Base-by-base conservation (phyloP, 2,797 vertebrate species). In the Onychomys torridus region DNA sequence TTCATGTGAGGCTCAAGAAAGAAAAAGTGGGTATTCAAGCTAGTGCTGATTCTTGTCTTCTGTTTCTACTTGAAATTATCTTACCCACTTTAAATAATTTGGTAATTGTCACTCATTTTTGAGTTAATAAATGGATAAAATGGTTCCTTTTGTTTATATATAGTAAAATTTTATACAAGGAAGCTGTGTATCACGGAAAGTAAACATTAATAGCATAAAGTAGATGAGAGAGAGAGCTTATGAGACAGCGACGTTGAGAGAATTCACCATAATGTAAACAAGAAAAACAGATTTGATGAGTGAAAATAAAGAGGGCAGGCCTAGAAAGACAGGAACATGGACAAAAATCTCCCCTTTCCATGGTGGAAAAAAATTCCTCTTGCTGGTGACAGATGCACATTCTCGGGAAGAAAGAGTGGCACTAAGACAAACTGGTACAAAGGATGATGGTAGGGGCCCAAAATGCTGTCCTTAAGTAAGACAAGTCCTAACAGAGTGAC, bases 381-480 rank as follows among this genome's bases (percentile, higher is more conserved):
- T 29, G 1, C 9, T 59, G 21, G 9, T 43, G 16, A 82, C 27
- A 40, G 37, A 85, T 40, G 2, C 76, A 37, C 2, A 49, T 40
- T 14, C 25, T 76, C 29, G n/a, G 27, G 12, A 82, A 59, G 21
- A 23, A 25, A 25, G 2, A 76, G 3, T 82, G 16, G 0, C 5
- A 65, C 8, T 23, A 40, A 83, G 37, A 43, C 9, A 43, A 40
- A 29, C 65, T 65, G 37, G 14, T 23, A 85, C 29, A 69, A 85
- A 49, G 17, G 25, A 52, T 52, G 10, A 0, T 40, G n/a, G 2
- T 5, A n/a, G 1, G 11, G 77, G 19, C 7, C 1, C 16, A 57
- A 37, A 10, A 34, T 34, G 43, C n/a, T 46, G 0, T 40, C 46
- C 43, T 29, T 46, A 75, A 21, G 61, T 2, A 43, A 52, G 8